phyloP scores from a whole-genome alignment of 2,113 vertebrate genomes.

The Petrocephalus microphthalmus region DNA sequence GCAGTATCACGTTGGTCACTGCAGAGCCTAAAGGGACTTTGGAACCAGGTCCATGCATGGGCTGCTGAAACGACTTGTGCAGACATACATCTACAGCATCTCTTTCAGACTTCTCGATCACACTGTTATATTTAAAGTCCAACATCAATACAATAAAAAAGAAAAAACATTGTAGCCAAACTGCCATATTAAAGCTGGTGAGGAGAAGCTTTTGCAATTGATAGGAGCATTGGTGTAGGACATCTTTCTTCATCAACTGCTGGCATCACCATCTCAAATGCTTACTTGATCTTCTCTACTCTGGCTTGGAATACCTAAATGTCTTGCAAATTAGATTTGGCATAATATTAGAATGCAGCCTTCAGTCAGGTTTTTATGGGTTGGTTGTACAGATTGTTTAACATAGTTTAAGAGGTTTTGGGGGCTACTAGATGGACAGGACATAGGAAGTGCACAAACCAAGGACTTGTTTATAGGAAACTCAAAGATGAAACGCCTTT shows the following conservation, averaged over 20 bases:
- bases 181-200: background rate
- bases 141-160: background rate
- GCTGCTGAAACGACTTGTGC: background rate
- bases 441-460: background rate
- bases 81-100: background rate
- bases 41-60: background rate
- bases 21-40: background rate
- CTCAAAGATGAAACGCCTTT: background rate
- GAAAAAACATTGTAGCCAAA: background rate
- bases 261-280: background rate
- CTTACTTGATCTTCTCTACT: background rate
- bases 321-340: background rate
- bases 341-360: background rate
- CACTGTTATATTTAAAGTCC: background rate
- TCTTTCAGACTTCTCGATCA: background rate
- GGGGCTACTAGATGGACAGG: background rate
- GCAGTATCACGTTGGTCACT: background rate
- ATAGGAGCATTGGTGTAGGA: background rate
- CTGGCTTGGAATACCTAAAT: background rate
- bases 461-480: background rate
- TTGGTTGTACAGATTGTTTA: background rate
- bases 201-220: background rate
- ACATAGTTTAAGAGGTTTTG: background rate
- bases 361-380: background rate
- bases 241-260: background rate